Conservation (phyloP, 1,140 invertebrate genomes). For the Thrips palmi region DNA sequence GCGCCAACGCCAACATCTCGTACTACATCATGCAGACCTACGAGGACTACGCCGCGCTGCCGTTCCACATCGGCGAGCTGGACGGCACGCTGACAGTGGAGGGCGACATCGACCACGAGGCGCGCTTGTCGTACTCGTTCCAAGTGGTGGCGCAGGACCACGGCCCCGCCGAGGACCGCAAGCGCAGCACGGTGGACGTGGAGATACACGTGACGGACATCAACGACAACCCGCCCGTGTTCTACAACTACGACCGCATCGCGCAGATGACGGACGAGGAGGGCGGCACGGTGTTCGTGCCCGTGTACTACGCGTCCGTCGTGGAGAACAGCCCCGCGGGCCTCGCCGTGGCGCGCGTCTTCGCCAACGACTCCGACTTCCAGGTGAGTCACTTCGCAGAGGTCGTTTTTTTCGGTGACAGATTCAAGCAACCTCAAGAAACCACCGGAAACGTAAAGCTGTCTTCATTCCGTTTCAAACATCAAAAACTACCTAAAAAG, state of each 20-base stretch:
- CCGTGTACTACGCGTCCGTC: conserved; percentile 48
- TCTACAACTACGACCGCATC: conserved; percentile 41
- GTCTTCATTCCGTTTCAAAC: too few relatives aligned
- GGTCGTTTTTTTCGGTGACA: too few relatives aligned
- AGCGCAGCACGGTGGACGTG: conserved; percentile 52
- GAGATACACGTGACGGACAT: conserved; percentile 62
- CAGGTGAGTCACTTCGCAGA: too few relatives aligned
- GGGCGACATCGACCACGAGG: conserved; percentile 62
- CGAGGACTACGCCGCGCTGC: conserved; percentile 27
- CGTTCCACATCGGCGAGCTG: conserved; percentile 54
- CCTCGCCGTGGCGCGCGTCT: conserved; percentile 46
- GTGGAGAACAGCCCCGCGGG: conserved; percentile 48
- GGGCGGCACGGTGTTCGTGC: conserved; percentile 21
- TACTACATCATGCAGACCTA: conserved; percentile 42
- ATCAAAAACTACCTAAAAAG: too few relatives aligned
- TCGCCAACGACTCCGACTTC: conserved; percentile 70
- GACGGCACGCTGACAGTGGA: conserved; percentile 56
- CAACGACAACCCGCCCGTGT: conserved; percentile 48
- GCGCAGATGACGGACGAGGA: conserved; percentile 10
- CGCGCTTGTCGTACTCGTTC: conserved; percentile 46
- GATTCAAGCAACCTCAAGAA: too few relatives aligned
- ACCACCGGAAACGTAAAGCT: too few relatives aligned
- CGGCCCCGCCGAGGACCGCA: conserved; percentile 32
- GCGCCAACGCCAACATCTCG: conserved; percentile 52
- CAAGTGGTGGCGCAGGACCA: conserved; percentile 57